A percentile compares a stretch with the other conserved stretches of the same genome.
Conservation (phyloP, 2,113 vertebrate species). For the Bathybates hornii region DNA sequence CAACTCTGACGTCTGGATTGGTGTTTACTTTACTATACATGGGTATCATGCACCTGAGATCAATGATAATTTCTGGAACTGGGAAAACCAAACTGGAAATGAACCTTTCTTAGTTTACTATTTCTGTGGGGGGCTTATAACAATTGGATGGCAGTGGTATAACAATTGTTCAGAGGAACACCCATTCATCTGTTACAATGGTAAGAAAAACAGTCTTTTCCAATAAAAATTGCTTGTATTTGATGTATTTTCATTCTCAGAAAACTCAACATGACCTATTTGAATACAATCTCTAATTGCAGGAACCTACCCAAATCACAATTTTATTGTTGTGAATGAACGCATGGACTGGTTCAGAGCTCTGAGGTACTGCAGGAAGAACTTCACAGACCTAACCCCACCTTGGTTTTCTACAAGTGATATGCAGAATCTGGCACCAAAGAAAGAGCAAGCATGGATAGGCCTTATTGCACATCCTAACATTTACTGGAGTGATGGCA, state of each 20-base stretch:
- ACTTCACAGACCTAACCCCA: background rate
- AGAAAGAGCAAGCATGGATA: background rate
- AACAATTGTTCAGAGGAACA: background rate
- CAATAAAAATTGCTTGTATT: background rate
- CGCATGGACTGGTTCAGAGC: fast-evolving
- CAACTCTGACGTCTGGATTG: background rate
- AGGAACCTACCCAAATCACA: fast-evolving
- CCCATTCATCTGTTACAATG: background rate
- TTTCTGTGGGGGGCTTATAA: fast-evolving
- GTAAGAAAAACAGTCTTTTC: background rate
- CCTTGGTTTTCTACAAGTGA: background rate
- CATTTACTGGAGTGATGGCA: background rate
- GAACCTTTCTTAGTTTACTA: background rate
- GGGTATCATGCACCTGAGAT: background rate
- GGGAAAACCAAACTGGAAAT: background rate
- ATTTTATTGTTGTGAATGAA: fast-evolving
- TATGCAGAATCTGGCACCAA: fast-evolving
- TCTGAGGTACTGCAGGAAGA: background rate
- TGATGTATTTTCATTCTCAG: background rate
- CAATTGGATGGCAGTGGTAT: fast-evolving
- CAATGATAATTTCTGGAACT: fast-evolving
- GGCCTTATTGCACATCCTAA: fast-evolving
- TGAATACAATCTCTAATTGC: background rate
- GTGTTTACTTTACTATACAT: fast-evolving
- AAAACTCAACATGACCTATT: background rate